Percentiles rank a stretch among this genome's conserved stretches.
phyloP scores from a whole-genome alignment of 53 echinoderm and acorn worm genomes.

The Hippasteria phrygiana region DNA sequence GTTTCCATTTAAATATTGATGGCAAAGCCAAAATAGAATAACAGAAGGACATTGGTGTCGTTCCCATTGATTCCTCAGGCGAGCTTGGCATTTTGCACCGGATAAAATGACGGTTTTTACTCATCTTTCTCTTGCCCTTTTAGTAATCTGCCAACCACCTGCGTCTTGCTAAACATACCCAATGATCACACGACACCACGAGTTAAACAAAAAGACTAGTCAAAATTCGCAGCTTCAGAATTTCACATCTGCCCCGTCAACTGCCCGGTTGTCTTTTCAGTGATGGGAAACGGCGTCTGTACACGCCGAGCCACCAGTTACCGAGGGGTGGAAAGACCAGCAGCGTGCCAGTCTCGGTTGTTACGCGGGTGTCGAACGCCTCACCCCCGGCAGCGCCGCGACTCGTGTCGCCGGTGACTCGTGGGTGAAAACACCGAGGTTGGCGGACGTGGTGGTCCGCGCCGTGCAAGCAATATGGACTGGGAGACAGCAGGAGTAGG shows the following conservation, averaged over 20 bases:
- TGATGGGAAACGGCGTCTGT: background rate
- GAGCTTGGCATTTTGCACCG: too few relatives aligned
- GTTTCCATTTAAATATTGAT: too few relatives aligned
- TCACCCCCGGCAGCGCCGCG: conserved; percentile 11
- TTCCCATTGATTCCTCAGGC: too few relatives aligned
- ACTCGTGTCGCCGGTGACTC: conserved; percentile 7
- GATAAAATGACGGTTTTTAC: background rate
- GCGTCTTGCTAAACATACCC: background rate
- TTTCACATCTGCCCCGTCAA: too few relatives aligned
- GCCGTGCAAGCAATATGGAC: background rate
- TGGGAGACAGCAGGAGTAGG: too few relatives aligned
- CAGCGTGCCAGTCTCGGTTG: background rate
- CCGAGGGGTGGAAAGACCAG: background rate
- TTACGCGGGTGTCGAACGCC: background rate
- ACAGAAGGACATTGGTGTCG: too few relatives aligned
- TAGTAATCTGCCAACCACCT: background rate
- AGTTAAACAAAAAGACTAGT: too few relatives aligned
- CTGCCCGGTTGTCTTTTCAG: too few relatives aligned
- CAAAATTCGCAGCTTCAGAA: too few relatives aligned
- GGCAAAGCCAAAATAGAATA: too few relatives aligned
- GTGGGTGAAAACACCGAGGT: background rate
- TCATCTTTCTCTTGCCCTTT: background rate
- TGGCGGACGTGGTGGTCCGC: background rate
- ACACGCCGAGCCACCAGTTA: background rate
- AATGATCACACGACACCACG: conserved; percentile 1